These are phyloP conservation scores for Poecilia latipinna DNA, from an alignment of 2,113 vertebrate species.

Conservation along the genomic window DNA sequence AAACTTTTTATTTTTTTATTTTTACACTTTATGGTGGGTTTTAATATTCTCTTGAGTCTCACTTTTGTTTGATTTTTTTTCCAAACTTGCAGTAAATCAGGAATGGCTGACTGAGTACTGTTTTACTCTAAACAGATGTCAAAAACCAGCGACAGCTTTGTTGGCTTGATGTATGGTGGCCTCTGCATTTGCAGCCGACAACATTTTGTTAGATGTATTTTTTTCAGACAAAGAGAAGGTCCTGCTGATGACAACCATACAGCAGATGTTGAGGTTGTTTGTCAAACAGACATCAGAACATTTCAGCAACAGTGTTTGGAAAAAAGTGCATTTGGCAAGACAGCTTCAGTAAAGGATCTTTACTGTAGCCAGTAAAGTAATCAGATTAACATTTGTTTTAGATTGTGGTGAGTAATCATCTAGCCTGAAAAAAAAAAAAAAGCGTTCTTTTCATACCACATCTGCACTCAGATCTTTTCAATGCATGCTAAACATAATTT, in stretches of 20 bases:
- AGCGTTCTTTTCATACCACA: background rate
- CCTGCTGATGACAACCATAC: slow-evolving; percentile 25
- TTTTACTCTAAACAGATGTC: slow-evolving; percentile 2
- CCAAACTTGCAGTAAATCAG: background rate
- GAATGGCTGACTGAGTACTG: slow-evolving; percentile 17
- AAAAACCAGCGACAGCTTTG: background rate
- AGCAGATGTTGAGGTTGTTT: slow-evolving; percentile 26
- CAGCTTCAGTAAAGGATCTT: background rate
- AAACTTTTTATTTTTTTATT: background rate
- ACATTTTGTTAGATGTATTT: slow-evolving; percentile 9
- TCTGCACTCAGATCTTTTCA: background rate
- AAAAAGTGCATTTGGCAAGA: background rate
- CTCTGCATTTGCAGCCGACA: background rate
- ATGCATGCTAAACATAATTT: background rate
- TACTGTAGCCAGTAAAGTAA: background rate
- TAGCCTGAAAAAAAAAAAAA: background rate
- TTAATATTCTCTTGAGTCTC: background rate
- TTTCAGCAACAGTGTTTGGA: slow-evolving; percentile 18
- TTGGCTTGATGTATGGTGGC: background rate
- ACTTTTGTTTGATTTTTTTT: slow-evolving; percentile 1
- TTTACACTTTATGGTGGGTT: background rate
- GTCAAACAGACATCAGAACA: slow-evolving; percentile 28
- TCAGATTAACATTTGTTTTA: slow-evolving; percentile 3
- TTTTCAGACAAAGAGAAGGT: background rate
- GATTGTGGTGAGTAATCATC: background rate